A percentile compares a stretch with the other conserved stretches of the same genome.
These are phyloP conservation scores for Scaeva pyrastri DNA, from an alignment of 2,888 invertebrate species.

Conservation along the genomic window DNA sequence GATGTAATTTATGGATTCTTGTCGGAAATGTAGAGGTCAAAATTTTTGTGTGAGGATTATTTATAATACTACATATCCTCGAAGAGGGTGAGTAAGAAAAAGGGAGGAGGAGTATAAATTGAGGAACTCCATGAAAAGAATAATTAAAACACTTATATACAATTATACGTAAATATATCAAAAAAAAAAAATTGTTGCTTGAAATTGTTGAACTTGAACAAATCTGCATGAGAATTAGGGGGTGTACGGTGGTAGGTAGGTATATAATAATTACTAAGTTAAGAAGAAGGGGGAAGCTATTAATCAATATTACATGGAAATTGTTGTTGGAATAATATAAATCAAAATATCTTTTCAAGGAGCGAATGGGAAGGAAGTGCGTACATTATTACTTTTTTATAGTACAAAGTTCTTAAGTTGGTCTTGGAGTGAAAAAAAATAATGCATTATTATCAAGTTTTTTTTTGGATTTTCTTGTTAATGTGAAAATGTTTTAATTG, in stretches of 20 bases:
- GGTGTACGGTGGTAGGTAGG: neutral
- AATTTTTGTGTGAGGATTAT: neutral
- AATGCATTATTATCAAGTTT: too few species aligned
- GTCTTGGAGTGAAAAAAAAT: too few species aligned
- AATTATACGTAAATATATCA: neutral
- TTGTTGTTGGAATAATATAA: neutral
- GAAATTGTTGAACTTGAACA: neutral
- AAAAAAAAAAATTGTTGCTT: neutral
- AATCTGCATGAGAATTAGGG: too few species aligned
- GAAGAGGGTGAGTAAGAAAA: neutral
- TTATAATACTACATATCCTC: too few species aligned
- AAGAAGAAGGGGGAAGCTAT: slow-evolving; percentile 5
- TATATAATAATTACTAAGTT: neutral
- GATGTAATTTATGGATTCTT: slow-evolving; percentile 63
- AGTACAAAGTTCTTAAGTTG: too few species aligned
- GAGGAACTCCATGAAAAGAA: slow-evolving; percentile 3
- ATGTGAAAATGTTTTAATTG: too few species aligned
- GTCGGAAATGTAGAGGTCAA: slow-evolving; percentile 27
- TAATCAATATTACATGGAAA: slow-evolving; percentile 10
- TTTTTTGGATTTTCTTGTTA: too few species aligned
- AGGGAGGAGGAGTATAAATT: neutral
- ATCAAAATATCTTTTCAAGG: neutral
- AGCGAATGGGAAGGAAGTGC: neutral
- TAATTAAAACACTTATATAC: slow-evolving; percentile 11
- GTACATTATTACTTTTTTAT: too few species aligned